phyloP scores from a whole-genome alignment of 1,140 invertebrate genomes.

The Bombus confusus region DNA sequence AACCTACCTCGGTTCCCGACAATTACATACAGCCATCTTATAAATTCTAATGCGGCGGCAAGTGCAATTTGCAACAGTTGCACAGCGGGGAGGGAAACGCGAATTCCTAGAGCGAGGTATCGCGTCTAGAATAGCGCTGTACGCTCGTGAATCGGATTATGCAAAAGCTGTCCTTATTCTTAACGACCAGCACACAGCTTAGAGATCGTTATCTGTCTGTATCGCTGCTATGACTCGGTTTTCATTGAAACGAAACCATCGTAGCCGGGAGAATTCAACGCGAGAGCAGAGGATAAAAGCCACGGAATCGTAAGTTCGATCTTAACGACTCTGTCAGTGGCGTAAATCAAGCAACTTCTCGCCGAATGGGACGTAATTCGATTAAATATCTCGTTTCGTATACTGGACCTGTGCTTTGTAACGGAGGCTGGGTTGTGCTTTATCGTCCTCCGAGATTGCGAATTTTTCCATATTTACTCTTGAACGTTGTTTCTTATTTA shows the following conservation, averaged over 20 bases:
- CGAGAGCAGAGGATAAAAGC: not conserved
- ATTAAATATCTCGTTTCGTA: constrained; percentile 21
- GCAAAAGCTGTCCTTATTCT: constrained; percentile 53
- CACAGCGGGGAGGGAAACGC: not conserved
- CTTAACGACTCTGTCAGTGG: constrained; percentile 39
- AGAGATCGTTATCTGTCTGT: constrained; percentile 19
- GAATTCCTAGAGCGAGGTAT: constrained; percentile 23
- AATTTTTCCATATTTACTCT: not conserved
- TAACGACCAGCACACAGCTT: constrained; percentile 25
- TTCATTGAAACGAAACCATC: constrained; percentile 34
- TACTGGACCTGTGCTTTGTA: not conserved
- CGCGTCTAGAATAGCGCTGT: not conserved
- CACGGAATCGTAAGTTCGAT: constrained; percentile 31
- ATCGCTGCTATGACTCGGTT: constrained; percentile 1
- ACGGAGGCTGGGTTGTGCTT: too few relatives aligned
- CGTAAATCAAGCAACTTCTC: constrained; percentile 22
- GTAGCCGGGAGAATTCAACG: constrained; percentile 5
- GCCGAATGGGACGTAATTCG: constrained; percentile 31
- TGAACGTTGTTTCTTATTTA: not conserved
- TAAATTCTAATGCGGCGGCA: constrained; percentile 13
- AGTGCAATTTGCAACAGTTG: constrained; percentile 23
- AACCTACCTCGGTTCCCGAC: not conserved
- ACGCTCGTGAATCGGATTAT: constrained; percentile 43
- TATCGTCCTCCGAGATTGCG: too few relatives aligned
- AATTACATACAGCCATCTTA: not conserved